phyloP scores from a whole-genome alignment of 1,140 invertebrate genomes.

The Micrasema minimum region DNA sequence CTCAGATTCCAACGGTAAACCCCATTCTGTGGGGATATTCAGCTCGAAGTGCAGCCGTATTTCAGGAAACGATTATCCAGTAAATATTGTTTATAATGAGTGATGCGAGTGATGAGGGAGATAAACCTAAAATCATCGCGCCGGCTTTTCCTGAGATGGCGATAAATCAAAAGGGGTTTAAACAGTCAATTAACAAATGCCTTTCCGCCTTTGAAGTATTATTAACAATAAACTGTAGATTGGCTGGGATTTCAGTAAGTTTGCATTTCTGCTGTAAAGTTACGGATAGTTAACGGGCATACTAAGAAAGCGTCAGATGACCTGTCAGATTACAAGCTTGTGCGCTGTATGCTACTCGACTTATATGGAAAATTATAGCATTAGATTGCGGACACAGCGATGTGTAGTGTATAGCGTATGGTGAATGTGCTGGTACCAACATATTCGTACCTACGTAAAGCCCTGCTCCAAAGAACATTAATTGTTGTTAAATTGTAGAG shows the following conservation, averaged over 20 bases:
- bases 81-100: no score
- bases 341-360: constrained; percentile 6
- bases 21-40: no score
- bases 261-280: constrained; percentile 21
- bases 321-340: constrained; percentile 26
- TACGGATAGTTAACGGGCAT: constrained; percentile 22
- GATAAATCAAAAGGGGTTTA: constrained; percentile 14
- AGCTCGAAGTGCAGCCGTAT: no score
- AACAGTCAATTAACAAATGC: constrained; percentile 31
- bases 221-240: constrained; percentile 29
- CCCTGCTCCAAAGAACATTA: no score
- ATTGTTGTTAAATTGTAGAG: no score
- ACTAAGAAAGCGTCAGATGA: constrained; percentile 25
- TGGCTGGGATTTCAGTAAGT: constrained; percentile 5
- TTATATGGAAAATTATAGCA: constrained; percentile 28
- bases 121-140: neutral
- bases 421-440: neutral
- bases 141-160: no score
- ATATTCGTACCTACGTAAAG: no score
- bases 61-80: no score
- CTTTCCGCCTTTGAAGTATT: constrained; percentile 17
- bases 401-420: constrained; percentile 1
- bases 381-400: constrained; percentile 12
- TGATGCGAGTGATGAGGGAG: no score
- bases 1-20: constrained; percentile 19